Conservation (phyloP, 2,113 vertebrate genomes). For the Osmerus mordax region DNA sequence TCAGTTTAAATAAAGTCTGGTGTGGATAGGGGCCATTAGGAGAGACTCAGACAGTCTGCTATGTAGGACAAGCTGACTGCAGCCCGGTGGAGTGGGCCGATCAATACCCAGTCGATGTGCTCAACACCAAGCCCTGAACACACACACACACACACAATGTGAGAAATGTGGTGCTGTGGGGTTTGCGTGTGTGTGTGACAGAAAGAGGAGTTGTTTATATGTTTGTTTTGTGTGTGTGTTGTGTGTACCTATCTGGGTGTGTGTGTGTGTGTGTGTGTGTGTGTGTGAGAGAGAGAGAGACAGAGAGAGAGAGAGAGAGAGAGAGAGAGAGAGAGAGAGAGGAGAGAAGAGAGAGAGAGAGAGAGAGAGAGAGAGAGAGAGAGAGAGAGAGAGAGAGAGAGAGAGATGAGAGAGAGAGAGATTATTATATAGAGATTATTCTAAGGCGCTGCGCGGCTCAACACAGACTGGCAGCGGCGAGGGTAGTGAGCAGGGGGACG, state of each 20-base stretch:
- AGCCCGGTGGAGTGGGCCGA: slow-evolving; percentile 77
- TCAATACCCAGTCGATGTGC: slow-evolving; percentile 78
- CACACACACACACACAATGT: slow-evolving; percentile 33
- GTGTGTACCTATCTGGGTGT: slow-evolving; percentile 42
- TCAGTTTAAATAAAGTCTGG: slow-evolving; percentile 83
- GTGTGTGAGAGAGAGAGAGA: slow-evolving; percentile 53
- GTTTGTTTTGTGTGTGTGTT: slow-evolving; percentile 28
- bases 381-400: slow-evolving; percentile 23
- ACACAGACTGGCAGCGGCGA: slow-evolving; percentile 51
- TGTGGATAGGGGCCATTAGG: slow-evolving; percentile 82
- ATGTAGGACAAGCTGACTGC: slow-evolving; percentile 83
- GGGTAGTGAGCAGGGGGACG: slow-evolving; percentile 56
- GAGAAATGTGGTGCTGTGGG: slow-evolving; percentile 38
- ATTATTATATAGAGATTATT: no score
- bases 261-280: slow-evolving; percentile 47
- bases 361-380: slow-evolving; percentile 19
- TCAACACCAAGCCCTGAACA: slow-evolving; percentile 72
- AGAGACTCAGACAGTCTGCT: slow-evolving; percentile 80
- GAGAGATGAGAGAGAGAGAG: no score
- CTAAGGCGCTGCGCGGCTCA: slow-evolving; percentile 41
- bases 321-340: not conserved
- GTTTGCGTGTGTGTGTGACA: slow-evolving; percentile 37
- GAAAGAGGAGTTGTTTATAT: slow-evolving; percentile 54
- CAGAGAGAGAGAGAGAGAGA: slow-evolving; percentile 42
- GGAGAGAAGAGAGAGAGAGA: no score